phyloP scores from a whole-genome alignment of 1,140 invertebrate genomes.

The Neotoxoptera formosana region DNA sequence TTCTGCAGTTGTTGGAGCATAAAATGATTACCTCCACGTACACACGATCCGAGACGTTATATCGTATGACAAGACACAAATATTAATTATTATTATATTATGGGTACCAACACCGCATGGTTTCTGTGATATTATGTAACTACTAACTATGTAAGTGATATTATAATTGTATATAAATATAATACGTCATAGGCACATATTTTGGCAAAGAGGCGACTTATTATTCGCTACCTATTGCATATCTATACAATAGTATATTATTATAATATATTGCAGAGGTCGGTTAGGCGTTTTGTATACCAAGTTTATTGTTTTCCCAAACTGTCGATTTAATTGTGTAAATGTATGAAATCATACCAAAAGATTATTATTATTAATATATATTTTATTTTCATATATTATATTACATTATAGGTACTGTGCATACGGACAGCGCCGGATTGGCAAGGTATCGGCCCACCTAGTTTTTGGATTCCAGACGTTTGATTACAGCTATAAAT shows the following conservation, averaged over 20 bases:
- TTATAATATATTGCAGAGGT: not conserved
- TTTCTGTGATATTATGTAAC: not conserved
- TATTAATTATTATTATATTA: no score
- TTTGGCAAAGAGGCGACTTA: not conserved
- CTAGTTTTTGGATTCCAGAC: no score
- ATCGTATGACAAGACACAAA: not conserved
- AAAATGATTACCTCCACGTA: not conserved
- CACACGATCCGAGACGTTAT: not conserved
- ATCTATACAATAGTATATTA: not conserved
- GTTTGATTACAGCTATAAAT: no score
- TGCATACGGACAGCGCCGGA: no score
- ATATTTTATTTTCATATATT: no score
- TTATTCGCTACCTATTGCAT: not conserved
- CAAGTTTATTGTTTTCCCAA: not conserved
- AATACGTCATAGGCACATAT: not conserved
- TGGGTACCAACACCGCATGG: not conserved
- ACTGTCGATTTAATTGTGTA: not conserved
- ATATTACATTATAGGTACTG: no score
- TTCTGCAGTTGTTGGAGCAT: not conserved
- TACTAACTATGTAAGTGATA: not conserved
- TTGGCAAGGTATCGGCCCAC: no score
- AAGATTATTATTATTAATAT: not conserved
- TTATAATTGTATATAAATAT: not conserved
- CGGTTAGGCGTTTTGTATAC: not conserved
- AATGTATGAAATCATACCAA: not conserved